A percentile compares a stretch with the other conserved stretches of the same genome.
These are phyloP conservation scores for Ormyrus pomaceus DNA, from an alignment of 2,888 invertebrate genomes.

Conservation along the genomic window DNA sequence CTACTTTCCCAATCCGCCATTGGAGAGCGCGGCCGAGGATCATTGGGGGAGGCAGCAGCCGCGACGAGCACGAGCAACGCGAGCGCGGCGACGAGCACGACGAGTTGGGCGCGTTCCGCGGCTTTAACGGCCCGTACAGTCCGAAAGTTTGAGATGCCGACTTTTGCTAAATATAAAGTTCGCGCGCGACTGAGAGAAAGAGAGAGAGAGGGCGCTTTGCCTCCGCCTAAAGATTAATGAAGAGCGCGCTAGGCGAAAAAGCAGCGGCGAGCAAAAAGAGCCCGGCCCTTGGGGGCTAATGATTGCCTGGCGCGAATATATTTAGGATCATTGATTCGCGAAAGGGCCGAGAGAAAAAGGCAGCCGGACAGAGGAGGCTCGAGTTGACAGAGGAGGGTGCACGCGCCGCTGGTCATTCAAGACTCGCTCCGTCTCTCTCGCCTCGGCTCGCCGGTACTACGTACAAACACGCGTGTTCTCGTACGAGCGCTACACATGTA, in stretches of 20 bases:
- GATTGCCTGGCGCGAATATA: constrained; percentile 29
- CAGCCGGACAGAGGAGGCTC: background rate
- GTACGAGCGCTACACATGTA: constrained; percentile 51
- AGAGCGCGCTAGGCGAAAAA: constrained; percentile 55
- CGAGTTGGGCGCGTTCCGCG: constrained; percentile 61
- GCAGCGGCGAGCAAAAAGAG: constrained; percentile 16
- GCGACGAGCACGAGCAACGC: constrained; percentile 28
- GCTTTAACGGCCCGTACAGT: constrained; percentile 65
- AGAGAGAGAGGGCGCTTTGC: constrained; percentile 44
- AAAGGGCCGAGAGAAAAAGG: background rate
- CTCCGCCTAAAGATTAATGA: constrained; percentile 60
- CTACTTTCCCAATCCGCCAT: constrained; percentile 54
- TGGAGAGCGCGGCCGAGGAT: constrained; percentile 16
- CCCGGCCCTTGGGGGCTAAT: constrained; percentile 19
- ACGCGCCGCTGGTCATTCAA: constrained; percentile 36
- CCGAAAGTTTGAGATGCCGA: constrained; percentile 63
- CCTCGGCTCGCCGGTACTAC: constrained; percentile 5
- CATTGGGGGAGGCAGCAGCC: constrained; percentile 47
- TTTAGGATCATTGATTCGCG: constrained; percentile 27
- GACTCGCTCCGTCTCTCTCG: constrained; percentile 8
- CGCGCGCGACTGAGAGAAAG: constrained; percentile 6
- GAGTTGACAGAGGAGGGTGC: background rate
- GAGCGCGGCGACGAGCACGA: constrained; percentile 48
- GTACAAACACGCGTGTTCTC: constrained; percentile 47
- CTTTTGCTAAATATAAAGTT: constrained; percentile 63